Evolutionary conservation across 2,888 invertebrate species (phyloP), one percentile per base, ranked within the genome.

Genomic region (Acrocera orbiculus): DNA sequence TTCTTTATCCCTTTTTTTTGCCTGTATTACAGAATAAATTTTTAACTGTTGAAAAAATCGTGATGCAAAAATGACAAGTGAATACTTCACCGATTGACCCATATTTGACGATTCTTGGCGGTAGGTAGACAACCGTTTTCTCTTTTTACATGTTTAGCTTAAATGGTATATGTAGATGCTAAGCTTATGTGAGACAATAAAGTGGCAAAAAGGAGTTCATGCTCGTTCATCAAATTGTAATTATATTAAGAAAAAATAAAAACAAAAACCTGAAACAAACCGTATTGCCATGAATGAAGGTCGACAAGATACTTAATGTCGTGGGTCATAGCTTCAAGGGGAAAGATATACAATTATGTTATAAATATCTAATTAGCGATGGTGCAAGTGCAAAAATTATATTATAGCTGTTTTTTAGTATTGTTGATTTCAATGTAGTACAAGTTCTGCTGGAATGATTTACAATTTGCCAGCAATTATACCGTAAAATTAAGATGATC

Each of bases 161-260:
- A n/a, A n/a, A n/a, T n/a, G n/a, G n/a, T n/a, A n/a, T n/a, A n/a
- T n/a, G n/a, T n/a, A n/a, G n/a, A n/a, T n/a, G n/a, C n/a, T n/a
- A n/a, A n/a, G n/a, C n/a, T n/a, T n/a, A n/a, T n/a, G n/a, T n/a
- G n/a, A n/a, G n/a, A n/a, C n/a, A n/a, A n/a, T n/a, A n/a, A n/a
- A n/a, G n/a, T 34, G 23, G 34, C 16, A 8, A 10, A 23, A 16
- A 15, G 40, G 38, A 45, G 45, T 45, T 42, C 45, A 45, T 45
- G 45, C 45, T 44, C 45, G 45, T 45, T 45, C 44, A 45, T 41
- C 42, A 40, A 43, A 42, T 42, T 43, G 40, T 42, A 43, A 43
- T 43, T 43, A 42, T 40, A 40, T 23, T 16, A n/a, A 15, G 10
- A 16, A 16, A 34, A n/a, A n/a, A n/a, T n/a, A n/a, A 27, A 27